Evolutionary conservation across 1,140 invertebrate genomes (phyloP), one percentile per base, ranked within the genome.

Genomic region (Drosophila guanche): DNA sequence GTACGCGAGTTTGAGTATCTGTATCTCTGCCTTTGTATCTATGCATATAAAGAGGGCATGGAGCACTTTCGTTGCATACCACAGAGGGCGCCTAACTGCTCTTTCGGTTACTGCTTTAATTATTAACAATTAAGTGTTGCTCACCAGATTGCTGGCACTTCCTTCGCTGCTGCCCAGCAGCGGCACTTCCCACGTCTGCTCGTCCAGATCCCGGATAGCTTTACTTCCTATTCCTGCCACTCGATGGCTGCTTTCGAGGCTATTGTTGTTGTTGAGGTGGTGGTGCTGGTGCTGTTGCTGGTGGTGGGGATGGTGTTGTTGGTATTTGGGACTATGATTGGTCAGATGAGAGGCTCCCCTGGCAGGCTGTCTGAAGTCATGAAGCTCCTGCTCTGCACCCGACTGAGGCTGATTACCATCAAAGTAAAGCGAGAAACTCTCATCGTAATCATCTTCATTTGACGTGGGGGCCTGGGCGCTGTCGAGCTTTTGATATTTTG

Each of bases 401-500:
- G 65, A 61, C 20, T 51, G 54, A 10, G 48, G 52, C 52, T 48
- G 59, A 71, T 83, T 68, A 50, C 79, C 75, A 54, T 79, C 62
- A 56, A 54, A 59, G 52, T 79, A 88, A 55, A 70, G 60, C 41
- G 76, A 48, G 57, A 74, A 86, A 51, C 73, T 76, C 45, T 74
- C 76, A 42, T 88, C 83, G 43, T 71, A 68, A 43, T 83, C 78
- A 68, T 86, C 69, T 42, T 88, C 83, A 23, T 76, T 59, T 37
- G 52, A 54, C 54, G 51, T 71, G 41, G 69, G 48, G 40, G 65
- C 57, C n/a, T 57, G 16, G 10, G 59, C 51, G 40, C 56, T 77
- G 74, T 72, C 84, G 55, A 88, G 83, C 51, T 83, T 89, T 41
- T 88, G 83, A 88, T 88, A 88, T 73, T 83, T 88, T 58, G 84